Evolutionary conservation across 2,888 invertebrate species (phyloP).

Genomic region (Xanthorhoe designata): DNA sequence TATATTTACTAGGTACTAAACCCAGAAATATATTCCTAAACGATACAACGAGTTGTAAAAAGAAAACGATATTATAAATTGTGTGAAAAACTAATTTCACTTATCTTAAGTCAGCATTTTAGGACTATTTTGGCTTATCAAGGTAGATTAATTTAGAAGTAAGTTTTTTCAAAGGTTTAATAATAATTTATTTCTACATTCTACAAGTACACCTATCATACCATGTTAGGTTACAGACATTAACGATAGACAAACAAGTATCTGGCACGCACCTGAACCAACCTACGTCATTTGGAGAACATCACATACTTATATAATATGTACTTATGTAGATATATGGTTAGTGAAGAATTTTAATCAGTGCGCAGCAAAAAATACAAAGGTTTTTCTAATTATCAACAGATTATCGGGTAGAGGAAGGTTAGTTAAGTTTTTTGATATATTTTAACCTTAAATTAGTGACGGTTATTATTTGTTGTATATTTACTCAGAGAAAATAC

Average conservation of each 20-base stretch:
- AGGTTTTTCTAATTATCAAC: constrained; percentile 14
- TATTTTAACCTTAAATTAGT: constrained; percentile 9
- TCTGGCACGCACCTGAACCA: constrained; percentile 76
- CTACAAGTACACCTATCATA: constrained; percentile 23
- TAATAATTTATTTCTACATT: background rate
- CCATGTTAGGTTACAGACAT: constrained; percentile 31
- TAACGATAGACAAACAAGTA: constrained; percentile 57
- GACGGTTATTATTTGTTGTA: background rate
- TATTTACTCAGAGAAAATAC: background rate
- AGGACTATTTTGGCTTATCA: too few species aligned
- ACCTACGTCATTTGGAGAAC: constrained; percentile 66
- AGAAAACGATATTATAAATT: too few species aligned
- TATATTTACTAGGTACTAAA: too few species aligned
- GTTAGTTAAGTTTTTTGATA: background rate
- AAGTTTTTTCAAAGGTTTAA: too few species aligned
- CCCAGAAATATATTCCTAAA: too few species aligned
- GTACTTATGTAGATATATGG: constrained; percentile 11
- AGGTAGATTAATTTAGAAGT: too few species aligned
- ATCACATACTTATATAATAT: constrained; percentile 23
- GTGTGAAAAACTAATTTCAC: too few species aligned
- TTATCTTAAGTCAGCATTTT: too few species aligned
- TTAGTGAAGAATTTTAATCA: constrained; percentile 35
- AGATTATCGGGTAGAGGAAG: background rate
- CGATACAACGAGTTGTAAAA: too few species aligned
- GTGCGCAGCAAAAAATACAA: constrained; percentile 9